Evolutionary conservation across 2,797 vertebrate species (phyloP).

Genomic region (Cirrhinus molitorella): DNA sequence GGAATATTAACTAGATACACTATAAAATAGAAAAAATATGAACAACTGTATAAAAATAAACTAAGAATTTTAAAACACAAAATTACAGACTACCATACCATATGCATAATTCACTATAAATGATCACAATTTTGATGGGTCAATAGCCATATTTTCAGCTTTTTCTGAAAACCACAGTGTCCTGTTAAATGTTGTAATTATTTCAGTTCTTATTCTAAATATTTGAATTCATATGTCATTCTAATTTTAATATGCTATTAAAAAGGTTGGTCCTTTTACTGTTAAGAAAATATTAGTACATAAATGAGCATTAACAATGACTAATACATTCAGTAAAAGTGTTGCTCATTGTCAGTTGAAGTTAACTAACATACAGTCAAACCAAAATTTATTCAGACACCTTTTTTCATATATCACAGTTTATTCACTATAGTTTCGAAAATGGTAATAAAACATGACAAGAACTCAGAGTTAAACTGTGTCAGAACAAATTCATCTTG

Average conservation of each 20-base stretch:
- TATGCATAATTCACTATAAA: too few relatives aligned
- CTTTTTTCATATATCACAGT: too few relatives aligned
- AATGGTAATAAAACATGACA: too few relatives aligned
- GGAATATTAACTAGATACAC: too few relatives aligned
- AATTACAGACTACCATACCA: too few relatives aligned
- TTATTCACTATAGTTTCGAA: too few relatives aligned
- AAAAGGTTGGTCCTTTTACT: background rate
- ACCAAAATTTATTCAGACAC: too few relatives aligned
- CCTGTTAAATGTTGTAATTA: background rate
- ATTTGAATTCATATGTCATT: background rate
- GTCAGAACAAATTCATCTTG: too few relatives aligned
- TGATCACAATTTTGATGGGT: background rate
- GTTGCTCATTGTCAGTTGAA: background rate
- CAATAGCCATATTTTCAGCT: background rate
- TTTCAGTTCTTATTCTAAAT: background rate
- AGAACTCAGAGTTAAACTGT: too few relatives aligned
- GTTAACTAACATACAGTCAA: background rate
- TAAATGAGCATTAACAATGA: background rate
- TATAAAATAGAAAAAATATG: too few relatives aligned
- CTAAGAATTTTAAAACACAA: too few relatives aligned
- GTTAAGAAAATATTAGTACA: background rate
- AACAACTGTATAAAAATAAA: too few relatives aligned
- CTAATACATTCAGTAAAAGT: background rate
- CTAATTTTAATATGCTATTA: background rate
- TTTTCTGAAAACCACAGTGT: background rate